Evolutionary conservation across 2,797 vertebrate species (phyloP).

Genomic region (Mallotus villosus): DNA sequence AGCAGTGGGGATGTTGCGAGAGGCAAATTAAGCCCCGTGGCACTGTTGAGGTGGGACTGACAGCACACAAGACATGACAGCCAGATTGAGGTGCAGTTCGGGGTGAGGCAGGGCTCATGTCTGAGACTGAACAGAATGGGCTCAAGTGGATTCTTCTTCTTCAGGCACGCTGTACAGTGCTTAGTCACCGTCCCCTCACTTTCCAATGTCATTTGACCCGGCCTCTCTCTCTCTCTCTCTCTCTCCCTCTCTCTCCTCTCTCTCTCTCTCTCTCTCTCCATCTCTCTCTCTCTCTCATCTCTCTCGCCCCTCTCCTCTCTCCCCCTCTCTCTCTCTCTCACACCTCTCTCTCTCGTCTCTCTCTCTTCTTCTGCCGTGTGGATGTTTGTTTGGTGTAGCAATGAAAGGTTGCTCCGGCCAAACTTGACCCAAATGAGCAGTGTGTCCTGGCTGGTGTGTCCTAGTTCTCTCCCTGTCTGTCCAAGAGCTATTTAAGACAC

Average conservation of each 20-base stretch:
- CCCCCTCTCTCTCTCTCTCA: conserved; percentile 9
- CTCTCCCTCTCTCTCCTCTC: conserved; percentile 54
- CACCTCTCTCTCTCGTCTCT: conserved; percentile 22
- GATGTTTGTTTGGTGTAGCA: conserved; percentile 61
- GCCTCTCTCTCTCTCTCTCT: conserved; percentile 34
- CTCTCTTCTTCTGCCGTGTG: background rate
- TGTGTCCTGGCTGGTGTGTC: conserved; percentile 72
- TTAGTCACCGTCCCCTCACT: conserved; percentile 10
- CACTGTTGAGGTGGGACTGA: too few relatives aligned
- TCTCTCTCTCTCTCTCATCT: conserved; percentile 34
- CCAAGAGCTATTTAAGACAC: conserved; percentile 71
- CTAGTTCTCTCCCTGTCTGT: conserved; percentile 56
- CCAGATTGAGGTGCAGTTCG: background rate
- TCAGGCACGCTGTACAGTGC: background rate
- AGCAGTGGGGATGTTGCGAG: background rate
- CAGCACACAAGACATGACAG: background rate
- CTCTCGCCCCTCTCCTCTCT: conserved; percentile 52
- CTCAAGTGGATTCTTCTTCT: background rate
- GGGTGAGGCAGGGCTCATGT: background rate
- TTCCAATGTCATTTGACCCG: background rate
- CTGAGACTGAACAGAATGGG: background rate
- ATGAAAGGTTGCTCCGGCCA: conserved; percentile 82
- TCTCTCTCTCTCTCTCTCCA: conserved; percentile 3
- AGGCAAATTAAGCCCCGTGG: background rate
- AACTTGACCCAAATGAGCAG: conserved; percentile 80